Evolutionary conservation across 2,797 vertebrate species (phyloP), one percentile per base, ranked within the genome.

Genomic region (Rhinophrynus dorsalis): DNA sequence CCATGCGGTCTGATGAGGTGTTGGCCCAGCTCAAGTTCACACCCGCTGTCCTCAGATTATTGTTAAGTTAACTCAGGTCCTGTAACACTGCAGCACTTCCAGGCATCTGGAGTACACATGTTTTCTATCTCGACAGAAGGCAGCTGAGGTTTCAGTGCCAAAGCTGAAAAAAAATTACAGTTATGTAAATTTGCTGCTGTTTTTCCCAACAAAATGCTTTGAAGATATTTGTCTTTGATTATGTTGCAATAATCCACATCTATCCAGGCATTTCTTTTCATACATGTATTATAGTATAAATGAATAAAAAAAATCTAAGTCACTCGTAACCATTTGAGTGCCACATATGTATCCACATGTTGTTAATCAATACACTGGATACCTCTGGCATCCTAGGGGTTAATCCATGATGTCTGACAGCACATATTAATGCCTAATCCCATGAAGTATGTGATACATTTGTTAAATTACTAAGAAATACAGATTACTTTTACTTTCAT

Each of bases 31-130:
- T 91, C 89, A 84, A 89, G 86, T 91, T 93, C 90, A 92, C 92
- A 91, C 91, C 90, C 90, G 91, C 92, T 92, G 90, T 92, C 92
- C 90, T 0, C 83, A 90, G 89, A 90, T 93, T 91, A 91, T 90
- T 92, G 89, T 91, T 89, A 90, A 85, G 82, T 90, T 81, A 86
- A 88, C 85, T 84, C 82, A 76, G 83, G 85, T 86, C 82, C 83
- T 88, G 73, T 78, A 84, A 84, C 70, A 78, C 79, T 63, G 76
- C 50, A 76, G 80, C 68, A 74, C 79, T 17, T 77, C 73, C 75
- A 79, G 51, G 88, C 93, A 94, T 94, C 92, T 94, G 93, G 92
- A 68, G 75, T 85, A 90, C 92, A 94, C 68, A 93, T 94, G 92
- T 93, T 82, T 82, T 85, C 85, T 86, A 87, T 84, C 81, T 88